Evolutionary conservation across 64 coral and sea anemone species (phyloP).

Genomic region (Porites australiensis): DNA sequence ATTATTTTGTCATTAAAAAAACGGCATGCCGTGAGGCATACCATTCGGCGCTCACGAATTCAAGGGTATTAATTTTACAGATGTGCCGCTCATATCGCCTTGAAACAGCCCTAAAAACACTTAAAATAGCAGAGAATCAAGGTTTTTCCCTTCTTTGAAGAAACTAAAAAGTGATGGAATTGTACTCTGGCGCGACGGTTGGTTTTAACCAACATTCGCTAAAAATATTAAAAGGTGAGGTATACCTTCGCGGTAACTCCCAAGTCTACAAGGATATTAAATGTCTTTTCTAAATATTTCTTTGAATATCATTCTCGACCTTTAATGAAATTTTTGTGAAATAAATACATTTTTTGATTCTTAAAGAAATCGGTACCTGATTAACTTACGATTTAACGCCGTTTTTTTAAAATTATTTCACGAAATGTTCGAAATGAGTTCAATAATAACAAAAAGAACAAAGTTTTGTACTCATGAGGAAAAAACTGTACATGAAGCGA

Average conservation of each 20-base stretch:
- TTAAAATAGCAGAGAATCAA: constrained; percentile 18
- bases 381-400: too few relatives aligned
- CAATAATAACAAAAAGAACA: background rate
- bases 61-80: constrained; percentile 50
- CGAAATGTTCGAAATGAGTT: background rate
- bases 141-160: background rate
- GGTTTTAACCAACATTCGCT: constrained; percentile 6
- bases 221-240: constrained; percentile 26
- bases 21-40: constrained; percentile 29
- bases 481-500: too few relatives aligned
- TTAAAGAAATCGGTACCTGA: too few relatives aligned
- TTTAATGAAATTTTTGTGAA: background rate
- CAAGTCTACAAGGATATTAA: constrained; percentile 58
- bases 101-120: background rate
- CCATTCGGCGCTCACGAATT: background rate
- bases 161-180: background rate
- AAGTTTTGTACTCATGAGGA: too few relatives aligned
- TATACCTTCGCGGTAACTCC: constrained; percentile 26
- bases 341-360: constrained; percentile 1
- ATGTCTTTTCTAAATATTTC: constrained; percentile 28
- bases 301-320: constrained; percentile 3
- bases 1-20: constrained; percentile 33
- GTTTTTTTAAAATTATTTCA: too few relatives aligned
- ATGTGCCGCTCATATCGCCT: background rate
- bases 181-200: background rate